Evolutionary conservation across 2,797 vertebrate genomes (phyloP), one percentile per base, ranked within the genome.

Genomic region (Rhinella marina): DNA sequence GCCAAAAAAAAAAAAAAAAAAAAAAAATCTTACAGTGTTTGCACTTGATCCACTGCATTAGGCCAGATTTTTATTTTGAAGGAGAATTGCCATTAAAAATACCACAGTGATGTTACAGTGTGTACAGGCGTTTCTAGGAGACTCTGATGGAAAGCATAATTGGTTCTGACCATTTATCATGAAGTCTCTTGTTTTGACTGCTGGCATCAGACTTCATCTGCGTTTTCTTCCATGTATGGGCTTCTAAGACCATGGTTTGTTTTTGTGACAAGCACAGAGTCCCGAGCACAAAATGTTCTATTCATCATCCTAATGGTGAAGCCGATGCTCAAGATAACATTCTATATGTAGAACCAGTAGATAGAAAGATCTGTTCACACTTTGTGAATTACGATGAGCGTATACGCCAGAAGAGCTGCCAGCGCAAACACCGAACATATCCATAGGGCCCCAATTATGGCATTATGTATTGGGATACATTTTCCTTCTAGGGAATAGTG

Each of bases 101-200:
- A 32, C 52, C 14, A 14, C 25, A 41, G 19, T 79, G 54, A 61
- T 21, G 56, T 54, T 54, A 8, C 25, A 19, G n/a, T 57, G 76
- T 50, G 72, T 23, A 23, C 32, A 23, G 10, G 7, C 50, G 62
- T n/a, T 84, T 84, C 27, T 73, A 54, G 81, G 21, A 82, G 48
- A 14, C 8, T 50, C 14, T 21, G 21, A 52, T 41, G 68, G 82
- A 59, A 62, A 81, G 56, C 14, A 32, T 59, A 73, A 41, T 73
- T 25, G 52, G 59, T 57, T 41, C 9, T 57, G 72, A n/a, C 32
- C 82, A 72, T 84, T 59, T 48, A 59, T 84, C 70, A 73, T 57
- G 21, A 23, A 73, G 70, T 59, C 70, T 13, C 64, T 73, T 84
- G 54, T 84, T 84, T 73, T 73, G 82, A 84, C 82, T 29, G 68